Base-by-base conservation (phyloP, 37 sponge, comb jelly and placozoan species). In the Diacarnus erythraeanus region DNA sequence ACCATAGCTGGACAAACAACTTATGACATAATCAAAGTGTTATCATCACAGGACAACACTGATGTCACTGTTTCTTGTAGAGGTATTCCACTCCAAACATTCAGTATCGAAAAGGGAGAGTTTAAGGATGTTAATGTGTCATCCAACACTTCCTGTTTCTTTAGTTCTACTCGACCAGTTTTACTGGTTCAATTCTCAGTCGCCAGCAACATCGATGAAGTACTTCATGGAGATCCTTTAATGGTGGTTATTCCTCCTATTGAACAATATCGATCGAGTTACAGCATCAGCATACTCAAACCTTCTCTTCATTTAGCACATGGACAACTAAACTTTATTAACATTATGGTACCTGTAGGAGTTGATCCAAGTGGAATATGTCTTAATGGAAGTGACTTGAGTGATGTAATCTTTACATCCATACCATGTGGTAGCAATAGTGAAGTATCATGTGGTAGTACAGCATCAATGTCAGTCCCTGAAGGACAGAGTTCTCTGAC, bases 171-270 rank as follows among this genome's bases (percentile, higher is more conserved):
- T 29, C 25, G 57, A 18, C 86, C 84, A 22, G 43, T 76, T 70
- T 51, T 84, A 23, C 21, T 84, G 12, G 76, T 76, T 1, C 77
- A 77, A 71, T 80, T 75, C 60, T n/a, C n/a, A n/a, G n/a, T n/a
- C n/a, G n/a, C n/a, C n/a, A n/a, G n/a, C n/a, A n/a, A n/a, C n/a
- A n/a, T n/a, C n/a, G n/a, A n/a, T n/a, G n/a, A n/a, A n/a, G n/a
- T n/a, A n/a, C n/a, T n/a, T n/a, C n/a, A n/a, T 56, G 43, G 57
- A 59, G 73, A 71, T 59, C 61, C 81, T 38, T 74, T 80, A 39
- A 86, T 86, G 86, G 40, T 80, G 21, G 29, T 72, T 22, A 38
- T 86, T 23, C 86, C 86, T 23, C 74, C 86, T 5, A 33, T 80
- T 35, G 74, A 71, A 10, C 86, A 86, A 39, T 86, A 86, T 27